Evolutionary conservation across 2,888 invertebrate species (phyloP).

Genomic region (Lysandra coridon): DNA sequence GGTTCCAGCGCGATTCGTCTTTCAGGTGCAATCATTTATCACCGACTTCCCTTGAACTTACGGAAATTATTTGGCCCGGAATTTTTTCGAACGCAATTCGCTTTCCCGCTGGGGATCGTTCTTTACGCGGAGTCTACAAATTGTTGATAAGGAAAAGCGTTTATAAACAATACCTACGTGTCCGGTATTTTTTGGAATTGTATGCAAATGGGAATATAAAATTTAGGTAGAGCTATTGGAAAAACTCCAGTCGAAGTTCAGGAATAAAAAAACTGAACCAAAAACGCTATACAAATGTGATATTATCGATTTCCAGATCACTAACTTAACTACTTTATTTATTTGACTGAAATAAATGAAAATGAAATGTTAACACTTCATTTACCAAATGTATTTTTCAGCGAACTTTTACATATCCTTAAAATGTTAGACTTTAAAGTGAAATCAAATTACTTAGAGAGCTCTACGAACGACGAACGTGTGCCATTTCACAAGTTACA

Average conservation of each 20-base stretch:
- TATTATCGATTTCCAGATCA: too few species aligned
- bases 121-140: neutral
- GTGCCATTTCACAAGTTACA: neutral
- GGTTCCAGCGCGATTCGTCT: neutral
- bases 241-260: too few species aligned
- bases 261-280: too few species aligned
- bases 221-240: too few species aligned
- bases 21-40: slow-evolving; percentile 15
- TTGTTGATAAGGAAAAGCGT: neutral
- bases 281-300: too few species aligned
- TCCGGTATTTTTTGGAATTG: too few species aligned
- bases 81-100: neutral
- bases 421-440: neutral
- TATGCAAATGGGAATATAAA: too few species aligned
- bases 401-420: neutral
- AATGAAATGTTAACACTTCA: neutral
- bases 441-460: neutral
- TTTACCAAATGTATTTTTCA: neutral
- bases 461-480: neutral
- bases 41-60: neutral
- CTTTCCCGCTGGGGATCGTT: neutral
- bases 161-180: neutral
- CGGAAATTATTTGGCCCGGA: neutral
- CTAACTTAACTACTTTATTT: too few species aligned
- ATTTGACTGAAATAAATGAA: neutral